Evolutionary conservation across 2,113 vertebrate genomes (phyloP), one percentile per base, ranked within the genome.

Genomic region (Pelecanus crispus): DNA sequence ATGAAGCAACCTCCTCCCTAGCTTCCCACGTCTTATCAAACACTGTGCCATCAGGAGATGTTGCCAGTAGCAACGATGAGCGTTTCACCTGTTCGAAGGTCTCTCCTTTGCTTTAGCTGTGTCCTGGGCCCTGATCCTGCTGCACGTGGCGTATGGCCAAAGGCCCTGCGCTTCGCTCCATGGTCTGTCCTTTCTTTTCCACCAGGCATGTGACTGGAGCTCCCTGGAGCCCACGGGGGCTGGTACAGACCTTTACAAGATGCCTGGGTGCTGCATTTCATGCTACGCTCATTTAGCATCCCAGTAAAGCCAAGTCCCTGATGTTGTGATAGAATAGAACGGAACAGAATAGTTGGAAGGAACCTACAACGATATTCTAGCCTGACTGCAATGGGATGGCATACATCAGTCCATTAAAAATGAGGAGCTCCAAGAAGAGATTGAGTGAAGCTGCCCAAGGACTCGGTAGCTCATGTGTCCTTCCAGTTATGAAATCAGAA

Each of bases 1-100:
- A 81, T 92, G 94, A 44, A 68, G 63, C 63, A 73, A 25, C 92
- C 95, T 86, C 92, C 96, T 85, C 88, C 92, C 70, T 17, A 79
- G 32, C 94, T 63, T 86, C 95, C 96, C 92, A 95, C 96, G 10
- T 4, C 88, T 80, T 40, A 6, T 34, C 82, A 38, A 42, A 11
- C 18, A 0, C 79, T 4, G 25, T 73, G 81, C 81, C n/a, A 17
- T 15, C 83, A 67, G 22, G 94, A 21, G 86, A 73, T 24, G 94
- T 95, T 96, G 91, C 94, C 82, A 80, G 77, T 67, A 40, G 95
- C 93, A 95, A 92, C 94, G 10, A 70, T 9, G 55, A 84, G 65
- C 5, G 0, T 50, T 44, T 83, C 86, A 94, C 91, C 95, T 95
- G 68, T 70, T 52, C 38, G 77, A 16, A 74, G 86, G 80, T 77